Evolutionary conservation across 2,797 vertebrate species (phyloP), one percentile per base, ranked within the genome.

Genomic region (Danio tinwini): DNA sequence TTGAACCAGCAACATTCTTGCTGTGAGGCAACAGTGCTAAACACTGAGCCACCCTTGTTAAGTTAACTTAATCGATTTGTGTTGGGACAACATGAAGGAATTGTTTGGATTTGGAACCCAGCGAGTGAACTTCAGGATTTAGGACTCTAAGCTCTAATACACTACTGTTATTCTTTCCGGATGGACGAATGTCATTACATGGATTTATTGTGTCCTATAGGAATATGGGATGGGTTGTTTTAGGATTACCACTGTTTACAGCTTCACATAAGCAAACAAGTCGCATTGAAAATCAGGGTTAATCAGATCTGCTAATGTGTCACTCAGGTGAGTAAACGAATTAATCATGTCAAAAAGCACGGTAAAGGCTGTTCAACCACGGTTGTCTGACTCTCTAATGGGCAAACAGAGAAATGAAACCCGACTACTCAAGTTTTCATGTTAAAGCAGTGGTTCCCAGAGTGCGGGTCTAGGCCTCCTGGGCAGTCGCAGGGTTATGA

Each of bases 341-440:
- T 82, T 67, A 37, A 79, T 79, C 76, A 69, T 68, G 76, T 79
- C 69, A 61, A 79, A 74, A 50, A 61, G 37, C 45, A 49, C 21
- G 12, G 81, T 50, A 39, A 69, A 75, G 47, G 63, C 70, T 16
- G 29, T 74, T 82, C 45, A 59, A 17, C 81, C 55, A 19, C 6
- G 68, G 50, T 56, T 71, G 58, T 71, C 61, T 77, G 63, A 69
- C 29, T 72, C 61, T 74, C 64, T 59, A 62, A 74, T 82, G 45
- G 19, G 17, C 63, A 78, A 82, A 78, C 81, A 74, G 61, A 80
- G 42, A 69, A 80, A 29, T 56, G 71, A 49, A 73, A 73, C 59
- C 59, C 39, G 59, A 73, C 69, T 42, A 65, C 67, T 78, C 56
- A 64, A 68, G 49, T 61, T 63, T 17, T 16, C 49, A 53, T 65